Conservation (phyloP, 1,140 invertebrate species). For the Drosophila watanabei region DNA sequence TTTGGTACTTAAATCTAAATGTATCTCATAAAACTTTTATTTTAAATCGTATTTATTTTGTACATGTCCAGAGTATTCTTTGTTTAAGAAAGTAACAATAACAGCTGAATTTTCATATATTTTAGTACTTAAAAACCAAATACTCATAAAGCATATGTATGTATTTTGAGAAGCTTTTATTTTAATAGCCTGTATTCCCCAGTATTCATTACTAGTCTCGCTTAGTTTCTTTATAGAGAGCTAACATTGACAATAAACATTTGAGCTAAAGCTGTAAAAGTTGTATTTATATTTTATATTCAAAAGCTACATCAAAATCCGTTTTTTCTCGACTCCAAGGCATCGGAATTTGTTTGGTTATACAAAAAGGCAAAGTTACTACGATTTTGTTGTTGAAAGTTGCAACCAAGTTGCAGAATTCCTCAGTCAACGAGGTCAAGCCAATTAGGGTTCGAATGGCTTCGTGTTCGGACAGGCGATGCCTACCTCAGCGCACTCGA, state of each 20-base stretch:
- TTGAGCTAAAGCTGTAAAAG: background rate
- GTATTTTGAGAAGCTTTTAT: constrained; percentile 17
- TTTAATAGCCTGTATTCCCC: background rate
- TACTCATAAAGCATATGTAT: background rate
- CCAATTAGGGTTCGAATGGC: constrained; percentile 62
- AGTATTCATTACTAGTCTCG: constrained; percentile 23
- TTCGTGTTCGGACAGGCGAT: constrained; percentile 34
- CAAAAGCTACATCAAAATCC: background rate
- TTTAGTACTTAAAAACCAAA: background rate
- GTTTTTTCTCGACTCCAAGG: background rate
- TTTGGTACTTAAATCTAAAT: constrained; percentile 6
- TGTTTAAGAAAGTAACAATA: background rate
- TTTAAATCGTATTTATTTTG: background rate
- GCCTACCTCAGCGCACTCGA: constrained; percentile 48
- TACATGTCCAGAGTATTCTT: background rate
- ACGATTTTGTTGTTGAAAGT: constrained; percentile 15
- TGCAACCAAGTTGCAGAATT: constrained; percentile 23
- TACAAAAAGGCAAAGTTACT: constrained; percentile 11
- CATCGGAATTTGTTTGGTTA: background rate
- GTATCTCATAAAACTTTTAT: constrained; percentile 15
- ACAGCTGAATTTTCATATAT: constrained; percentile 6
- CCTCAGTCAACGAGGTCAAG: constrained; percentile 45
- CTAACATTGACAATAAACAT: constrained; percentile 13
- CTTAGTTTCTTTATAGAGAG: constrained; percentile 2
- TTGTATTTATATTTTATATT: background rate